Conservation (phyloP, 1,140 invertebrate genomes). For the Samia ricini region DNA sequence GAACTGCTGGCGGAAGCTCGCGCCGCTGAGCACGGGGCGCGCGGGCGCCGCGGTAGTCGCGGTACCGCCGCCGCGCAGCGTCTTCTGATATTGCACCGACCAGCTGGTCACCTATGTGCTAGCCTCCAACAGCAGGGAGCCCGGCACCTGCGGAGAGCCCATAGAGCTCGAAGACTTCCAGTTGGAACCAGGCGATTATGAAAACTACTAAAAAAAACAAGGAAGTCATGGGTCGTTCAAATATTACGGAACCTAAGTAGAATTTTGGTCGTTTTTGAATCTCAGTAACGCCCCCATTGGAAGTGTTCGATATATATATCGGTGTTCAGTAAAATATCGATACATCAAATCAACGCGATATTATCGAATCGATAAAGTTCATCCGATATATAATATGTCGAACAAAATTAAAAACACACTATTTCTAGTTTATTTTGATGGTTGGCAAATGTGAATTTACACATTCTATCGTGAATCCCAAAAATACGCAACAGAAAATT, state of each 20-base stretch:
- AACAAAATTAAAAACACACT: too few species aligned
- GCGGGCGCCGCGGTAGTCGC: slow-evolving; percentile 93
- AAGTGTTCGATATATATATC: too few species aligned
- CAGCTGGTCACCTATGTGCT: slow-evolving; percentile 25
- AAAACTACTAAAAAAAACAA: not conserved
- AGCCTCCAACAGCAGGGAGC: slow-evolving; percentile 3
- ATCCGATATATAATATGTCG: too few species aligned
- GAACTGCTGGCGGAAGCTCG: slow-evolving; percentile 90
- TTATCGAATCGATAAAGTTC: too few species aligned
- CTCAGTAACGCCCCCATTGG: not conserved
- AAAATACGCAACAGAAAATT: too few species aligned
- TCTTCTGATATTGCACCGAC: slow-evolving; percentile 48
- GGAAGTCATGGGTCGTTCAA: not conserved
- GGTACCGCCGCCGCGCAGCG: slow-evolving; percentile 68
- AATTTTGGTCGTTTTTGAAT: not conserved
- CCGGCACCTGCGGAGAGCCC: not conserved
- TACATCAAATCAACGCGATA: too few species aligned
- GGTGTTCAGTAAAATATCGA: too few species aligned
- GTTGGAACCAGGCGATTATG: not conserved
- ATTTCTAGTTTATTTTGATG: too few species aligned
- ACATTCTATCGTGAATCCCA: too few species aligned
- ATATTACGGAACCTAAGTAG: not conserved
- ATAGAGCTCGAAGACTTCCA: not conserved
- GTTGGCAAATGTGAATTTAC: too few species aligned
- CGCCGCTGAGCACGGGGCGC: slow-evolving; percentile 87